Evolutionary conservation across 2,113 vertebrate species (phyloP).

Genomic region (Ifrita kowaldi): DNA sequence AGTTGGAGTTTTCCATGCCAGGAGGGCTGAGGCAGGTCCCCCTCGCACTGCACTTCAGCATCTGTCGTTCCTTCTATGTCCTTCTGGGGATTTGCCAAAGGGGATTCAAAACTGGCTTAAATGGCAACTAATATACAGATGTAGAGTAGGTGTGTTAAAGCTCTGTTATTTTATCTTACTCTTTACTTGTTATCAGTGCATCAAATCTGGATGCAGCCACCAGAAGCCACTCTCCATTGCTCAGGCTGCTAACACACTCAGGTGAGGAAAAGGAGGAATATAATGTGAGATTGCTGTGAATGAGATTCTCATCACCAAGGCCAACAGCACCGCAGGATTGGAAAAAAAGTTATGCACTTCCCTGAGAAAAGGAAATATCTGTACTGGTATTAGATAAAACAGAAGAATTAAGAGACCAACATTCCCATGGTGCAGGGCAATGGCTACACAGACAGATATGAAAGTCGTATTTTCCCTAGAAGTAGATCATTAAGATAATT

Average conservation of each 20-base stretch:
- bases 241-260: background rate
- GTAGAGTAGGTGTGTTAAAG: background rate
- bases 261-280: background rate
- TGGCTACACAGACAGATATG: background rate
- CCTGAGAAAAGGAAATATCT: background rate
- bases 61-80: rapidly evolving
- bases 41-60: rapidly evolving
- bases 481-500: background rate
- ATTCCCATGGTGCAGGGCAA: background rate
- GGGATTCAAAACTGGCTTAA: background rate
- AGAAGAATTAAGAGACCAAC: background rate
- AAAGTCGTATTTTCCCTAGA: background rate
- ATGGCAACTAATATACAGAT: background rate
- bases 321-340: background rate
- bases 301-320: background rate
- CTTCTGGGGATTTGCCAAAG: background rate
- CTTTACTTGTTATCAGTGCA: background rate
- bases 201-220: background rate
- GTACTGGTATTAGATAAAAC: background rate
- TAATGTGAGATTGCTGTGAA: background rate
- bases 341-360: background rate
- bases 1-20: background rate
- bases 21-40: background rate
- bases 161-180: background rate
- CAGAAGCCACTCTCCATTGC: background rate